Percentiles rank a stretch among this genome's conserved stretches.
These are phyloP conservation scores for Eulithis testata DNA, from an alignment of 2,888 invertebrate genomes.

Conservation along the genomic window DNA sequence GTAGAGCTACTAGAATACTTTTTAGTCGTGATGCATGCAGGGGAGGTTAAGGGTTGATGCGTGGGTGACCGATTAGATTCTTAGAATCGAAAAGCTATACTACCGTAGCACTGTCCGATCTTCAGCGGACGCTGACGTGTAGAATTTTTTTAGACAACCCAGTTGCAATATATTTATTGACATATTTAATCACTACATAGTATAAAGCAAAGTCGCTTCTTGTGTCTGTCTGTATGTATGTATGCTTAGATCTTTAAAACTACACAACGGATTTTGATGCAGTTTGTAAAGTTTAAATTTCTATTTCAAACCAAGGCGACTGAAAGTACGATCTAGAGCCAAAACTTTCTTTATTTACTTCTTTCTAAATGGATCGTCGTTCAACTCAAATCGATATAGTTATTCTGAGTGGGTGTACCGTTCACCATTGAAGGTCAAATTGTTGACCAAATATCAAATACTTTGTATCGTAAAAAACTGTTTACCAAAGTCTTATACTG, in stretches of 20 bases:
- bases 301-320: neutral
- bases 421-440: constrained; percentile 30
- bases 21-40: constrained; percentile 24
- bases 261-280: too few relatives aligned
- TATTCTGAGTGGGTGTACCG: constrained; percentile 7
- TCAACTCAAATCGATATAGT: constrained; percentile 7
- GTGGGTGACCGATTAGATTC: constrained; percentile 7
- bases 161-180: too few relatives aligned
- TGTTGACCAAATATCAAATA: constrained; percentile 29
- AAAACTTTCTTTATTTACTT: neutral
- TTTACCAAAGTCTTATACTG: constrained; percentile 35
- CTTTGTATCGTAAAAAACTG: constrained; percentile 35
- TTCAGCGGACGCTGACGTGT: neutral
- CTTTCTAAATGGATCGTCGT: neutral
- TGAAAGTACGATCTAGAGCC: neutral
- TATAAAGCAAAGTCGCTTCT: too few relatives aligned
- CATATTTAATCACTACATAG: too few relatives aligned
- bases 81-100: neutral
- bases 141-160: too few relatives aligned
- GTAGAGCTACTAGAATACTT: constrained; percentile 30
- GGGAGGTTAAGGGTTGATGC: constrained; percentile 1
- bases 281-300: neutral
- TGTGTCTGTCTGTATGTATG: too few relatives aligned
- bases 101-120: neutral
- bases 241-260: too few relatives aligned